Evolutionary conservation across 2,113 vertebrate genomes (phyloP), one percentile per base, ranked within the genome.

Genomic region (Mesembrinibis cayennensis): DNA sequence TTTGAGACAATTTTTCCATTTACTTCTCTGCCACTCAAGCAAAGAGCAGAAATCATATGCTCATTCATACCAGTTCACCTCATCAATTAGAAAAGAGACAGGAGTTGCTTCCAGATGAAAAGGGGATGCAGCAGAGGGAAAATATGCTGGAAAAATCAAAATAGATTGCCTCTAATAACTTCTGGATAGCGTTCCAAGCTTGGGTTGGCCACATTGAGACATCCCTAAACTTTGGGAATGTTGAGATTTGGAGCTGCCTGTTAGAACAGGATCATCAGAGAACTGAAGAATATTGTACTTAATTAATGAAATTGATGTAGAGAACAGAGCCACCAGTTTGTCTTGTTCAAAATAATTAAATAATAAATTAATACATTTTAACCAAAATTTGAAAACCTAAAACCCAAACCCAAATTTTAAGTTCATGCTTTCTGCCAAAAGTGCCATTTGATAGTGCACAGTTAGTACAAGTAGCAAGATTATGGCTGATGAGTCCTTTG

Each of bases 1-100:
- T 95, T 80, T 88, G 84, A 96, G 89, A 49, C 78, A 77, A 42
- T 94, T 95, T 95, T 96, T 96, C 93, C 93, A 91, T 95, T 93
- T 94, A 77, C 55, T 96, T 94, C 78, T 79, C 82, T 96, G 91
- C 63, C 94, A 95, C 90, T 95, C 95, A 96, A 87, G 93, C 56
- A 90, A 91, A 81, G 82, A 93, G 90, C 44, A 83, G 87, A 90
- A 93, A 96, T 93, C 82, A 92, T 95, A 94, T 83, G 76, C 89
- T 96, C 50, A n/a, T 71, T 91, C 74, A 47, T 96, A 94, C 61
- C 67, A 82, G 42, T 82, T 93, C 95, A 95, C 93, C 87, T 97
- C 91, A 91, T 97, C 89, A 93, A 69, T 93, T 96, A 93, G 74
- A 76, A 87, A 59, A 94, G 81, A 95, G 91, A 80, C 82, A 86